phyloP scores from a whole-genome alignment of 2,888 invertebrate genomes.

The Glaucopsyche alexis region DNA sequence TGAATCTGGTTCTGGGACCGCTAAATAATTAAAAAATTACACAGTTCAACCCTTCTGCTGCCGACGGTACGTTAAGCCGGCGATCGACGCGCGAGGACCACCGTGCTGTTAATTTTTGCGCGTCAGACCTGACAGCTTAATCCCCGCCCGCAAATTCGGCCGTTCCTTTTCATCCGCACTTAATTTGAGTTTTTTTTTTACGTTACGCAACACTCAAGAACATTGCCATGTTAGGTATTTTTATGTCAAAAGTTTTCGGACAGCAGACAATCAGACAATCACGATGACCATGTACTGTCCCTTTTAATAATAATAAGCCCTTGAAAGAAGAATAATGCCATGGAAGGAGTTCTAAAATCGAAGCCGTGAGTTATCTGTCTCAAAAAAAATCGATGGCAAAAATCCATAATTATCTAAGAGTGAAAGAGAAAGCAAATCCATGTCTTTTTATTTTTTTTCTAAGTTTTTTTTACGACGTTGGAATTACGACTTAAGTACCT shows the following conservation, averaged over 20 bases:
- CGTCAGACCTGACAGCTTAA: constrained; percentile 66
- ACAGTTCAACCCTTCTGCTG: not conserved
- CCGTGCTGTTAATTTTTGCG: constrained; percentile 55
- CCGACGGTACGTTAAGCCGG: not conserved
- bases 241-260: not conserved
- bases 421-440: too few relatives aligned
- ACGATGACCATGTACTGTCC: not conserved
- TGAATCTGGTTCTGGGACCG: too few relatives aligned
- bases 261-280: not conserved
- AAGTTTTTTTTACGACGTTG: too few relatives aligned
- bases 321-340: too few relatives aligned
- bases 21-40: too few relatives aligned
- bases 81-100: constrained; percentile 40
- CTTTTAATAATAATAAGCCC: too few relatives aligned
- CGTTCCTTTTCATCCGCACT: constrained; percentile 31
- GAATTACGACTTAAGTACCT: too few relatives aligned
- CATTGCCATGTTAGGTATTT: not conserved
- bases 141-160: constrained; percentile 47
- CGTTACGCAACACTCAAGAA: constrained; percentile 18
- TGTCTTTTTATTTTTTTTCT: too few relatives aligned
- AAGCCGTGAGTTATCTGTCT: too few relatives aligned
- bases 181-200: constrained; percentile 22
- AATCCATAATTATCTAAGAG: too few relatives aligned
- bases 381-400: too few relatives aligned
- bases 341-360: too few relatives aligned